Conservation (phyloP, 1,140 invertebrate genomes). For the Papilio helenus region DNA sequence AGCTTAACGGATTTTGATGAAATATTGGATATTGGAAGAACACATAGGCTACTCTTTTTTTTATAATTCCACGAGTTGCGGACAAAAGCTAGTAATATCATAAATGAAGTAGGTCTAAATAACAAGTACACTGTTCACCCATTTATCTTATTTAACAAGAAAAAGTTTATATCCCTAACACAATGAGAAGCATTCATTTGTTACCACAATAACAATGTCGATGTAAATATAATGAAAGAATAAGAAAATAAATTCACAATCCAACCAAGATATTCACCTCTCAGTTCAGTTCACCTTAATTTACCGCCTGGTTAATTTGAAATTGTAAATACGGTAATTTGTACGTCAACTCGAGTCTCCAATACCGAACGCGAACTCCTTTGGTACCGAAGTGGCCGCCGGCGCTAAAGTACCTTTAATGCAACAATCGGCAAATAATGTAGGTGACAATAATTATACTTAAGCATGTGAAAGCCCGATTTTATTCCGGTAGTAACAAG, state of each 20-base stretch:
- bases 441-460: conserved; percentile 24
- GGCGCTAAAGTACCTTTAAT: conserved; percentile 32
- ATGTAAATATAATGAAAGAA: conserved; percentile 57
- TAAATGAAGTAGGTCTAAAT: too few relatives aligned
- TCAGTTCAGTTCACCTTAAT: conserved; percentile 58
- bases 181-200: neutral
- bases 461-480: conserved; percentile 11
- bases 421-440: conserved; percentile 46
- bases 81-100: too few relatives aligned
- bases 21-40: too few relatives aligned
- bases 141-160: neutral
- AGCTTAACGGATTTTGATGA: too few relatives aligned
- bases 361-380: conserved; percentile 46
- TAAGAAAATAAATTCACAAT: conserved; percentile 47
- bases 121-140: neutral
- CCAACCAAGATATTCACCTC: conserved; percentile 44
- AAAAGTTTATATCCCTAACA: neutral
- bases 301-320: conserved; percentile 62
- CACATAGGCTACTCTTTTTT: too few relatives aligned
- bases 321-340: conserved; percentile 61
- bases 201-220: conserved; percentile 33
- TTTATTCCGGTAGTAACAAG: conserved; percentile 10
- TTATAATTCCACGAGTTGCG: too few relatives aligned
- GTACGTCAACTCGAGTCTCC: conserved; percentile 42
- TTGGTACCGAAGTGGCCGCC: conserved; percentile 35